A percentile compares a stretch with the other conserved stretches of the same genome.
Evolutionary conservation across 1,140 invertebrate species (phyloP).

Genomic region (Macrotrachela quadricornifera): DNA sequence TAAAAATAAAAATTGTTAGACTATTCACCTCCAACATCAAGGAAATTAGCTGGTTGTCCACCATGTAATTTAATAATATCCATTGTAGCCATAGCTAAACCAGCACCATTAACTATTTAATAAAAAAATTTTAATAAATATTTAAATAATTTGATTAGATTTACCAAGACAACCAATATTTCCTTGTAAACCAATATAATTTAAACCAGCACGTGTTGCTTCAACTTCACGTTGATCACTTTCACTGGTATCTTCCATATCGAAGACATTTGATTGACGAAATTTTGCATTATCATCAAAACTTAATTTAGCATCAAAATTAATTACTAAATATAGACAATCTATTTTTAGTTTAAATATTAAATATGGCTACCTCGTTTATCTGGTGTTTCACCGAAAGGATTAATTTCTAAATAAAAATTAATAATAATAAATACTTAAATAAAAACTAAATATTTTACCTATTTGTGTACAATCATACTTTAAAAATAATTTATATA

Average conservation of each 20-base stretch:
- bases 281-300: constrained; percentile 96
- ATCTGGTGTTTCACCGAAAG: constrained; percentile 73
- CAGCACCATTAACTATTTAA: constrained; percentile 38
- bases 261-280: constrained; percentile 50
- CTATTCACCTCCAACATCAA: constrained; percentile 27
- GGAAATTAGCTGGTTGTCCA: constrained; percentile 36
- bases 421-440: too few species aligned
- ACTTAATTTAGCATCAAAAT: constrained; percentile 91
- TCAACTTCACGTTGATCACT: constrained; percentile 67
- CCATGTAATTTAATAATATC: constrained; percentile 35
- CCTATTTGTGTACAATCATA: constrained; percentile 89
- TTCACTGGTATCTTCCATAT: constrained; percentile 24
- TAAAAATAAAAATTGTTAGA: neutral
- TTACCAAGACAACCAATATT: constrained; percentile 86
- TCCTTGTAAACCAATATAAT: constrained; percentile 66
- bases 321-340: constrained; percentile 44
- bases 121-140: too few species aligned
- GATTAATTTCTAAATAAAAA: constrained; percentile 98
- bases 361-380: constrained; percentile 34
- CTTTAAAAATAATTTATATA: constrained; percentile 74
- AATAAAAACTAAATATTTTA: too few species aligned
- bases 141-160: too few species aligned
- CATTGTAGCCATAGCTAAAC: constrained; percentile 39
- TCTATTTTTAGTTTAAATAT: neutral
- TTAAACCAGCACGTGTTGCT: constrained; percentile 65